Evolutionary conservation across 2,113 vertebrate species (phyloP), one percentile per base, ranked within the genome.

Genomic region (Microcebus ravelobensis): DNA sequence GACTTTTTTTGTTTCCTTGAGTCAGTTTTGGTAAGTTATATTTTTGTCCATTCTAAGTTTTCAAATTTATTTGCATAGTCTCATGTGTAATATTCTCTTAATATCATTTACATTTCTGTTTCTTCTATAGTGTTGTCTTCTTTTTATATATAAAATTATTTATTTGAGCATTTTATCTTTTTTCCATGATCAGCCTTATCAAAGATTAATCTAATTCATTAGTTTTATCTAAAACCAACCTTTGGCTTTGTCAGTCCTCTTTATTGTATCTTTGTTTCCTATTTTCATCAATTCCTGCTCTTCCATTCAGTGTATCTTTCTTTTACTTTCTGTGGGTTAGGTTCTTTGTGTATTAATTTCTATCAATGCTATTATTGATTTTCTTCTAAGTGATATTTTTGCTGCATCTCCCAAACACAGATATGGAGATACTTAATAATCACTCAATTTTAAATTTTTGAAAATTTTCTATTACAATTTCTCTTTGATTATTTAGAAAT

Each of bases 31-130:
- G 27, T 76, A 57, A 92, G 48, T 83, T 87, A 63, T 27, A 80
- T 87, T 82, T 48, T 81, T 84, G 31, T 92, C 23, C 55, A 65
- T 70, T 91, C 76, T 86, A 90, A 65, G 50, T 71, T 90, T 80
- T 77, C 52, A 68, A 91, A 65, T 39, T 92, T 88, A 71, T 77
- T 79, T 50, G 50, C 23, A 76, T 82, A 86, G 81, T 27, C 14
- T 79, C n/a, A 59, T 25, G 8, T 73, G 17, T 63, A 70, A 14
- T 83, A 71, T 87, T 82, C 34, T 91, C 34, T 81, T 90, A 61
- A 39, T 65, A 36, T 45, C 23, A 83, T 77, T 87, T 79, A 63
- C 27, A 63, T 55, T 90, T 89, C 73, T 71, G 21, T 79, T 65
- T 91, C 17, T 77, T 71, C 11, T 96, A 23, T 63, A 68, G 8